phyloP scores from a whole-genome alignment of 2,113 vertebrate species.

The Athene cunicularia region DNA sequence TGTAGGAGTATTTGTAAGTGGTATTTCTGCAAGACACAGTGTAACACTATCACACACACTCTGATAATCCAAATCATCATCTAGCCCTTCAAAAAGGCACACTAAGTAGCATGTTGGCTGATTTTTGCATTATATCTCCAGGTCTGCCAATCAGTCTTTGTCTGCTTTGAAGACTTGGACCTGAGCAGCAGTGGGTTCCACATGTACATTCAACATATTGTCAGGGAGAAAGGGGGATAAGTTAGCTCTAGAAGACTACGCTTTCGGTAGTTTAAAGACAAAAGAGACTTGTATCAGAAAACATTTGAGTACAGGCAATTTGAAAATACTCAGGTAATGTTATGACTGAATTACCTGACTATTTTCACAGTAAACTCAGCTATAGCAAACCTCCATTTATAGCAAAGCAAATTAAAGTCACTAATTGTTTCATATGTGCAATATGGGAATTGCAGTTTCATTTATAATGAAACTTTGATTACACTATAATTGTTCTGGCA shows the following conservation, averaged over 20 bases:
- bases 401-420: constrained; percentile 32
- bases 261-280: not conserved
- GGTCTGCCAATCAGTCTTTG: not conserved
- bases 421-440: constrained; percentile 65
- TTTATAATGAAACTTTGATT: constrained; percentile 64
- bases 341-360: not conserved
- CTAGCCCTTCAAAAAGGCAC: not conserved
- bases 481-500: constrained; percentile 40
- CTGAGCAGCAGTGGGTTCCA: not conserved
- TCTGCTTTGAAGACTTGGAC: not conserved
- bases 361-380: not conserved
- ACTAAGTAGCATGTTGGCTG: not conserved
- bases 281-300: not conserved
- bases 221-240: not conserved
- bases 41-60: not conserved
- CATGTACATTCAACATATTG: rapidly evolving
- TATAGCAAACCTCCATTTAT: not conserved
- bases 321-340: not conserved
- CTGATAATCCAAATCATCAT: not conserved
- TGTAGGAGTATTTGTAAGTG: constrained; percentile 19
- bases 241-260: not conserved
- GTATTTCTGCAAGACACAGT: not conserved
- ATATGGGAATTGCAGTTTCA: constrained; percentile 54
- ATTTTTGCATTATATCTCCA: not conserved
- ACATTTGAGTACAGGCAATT: not conserved